Base-by-base conservation (phyloP, 2,888 invertebrate genomes). In the Plusia festucae region DNA sequence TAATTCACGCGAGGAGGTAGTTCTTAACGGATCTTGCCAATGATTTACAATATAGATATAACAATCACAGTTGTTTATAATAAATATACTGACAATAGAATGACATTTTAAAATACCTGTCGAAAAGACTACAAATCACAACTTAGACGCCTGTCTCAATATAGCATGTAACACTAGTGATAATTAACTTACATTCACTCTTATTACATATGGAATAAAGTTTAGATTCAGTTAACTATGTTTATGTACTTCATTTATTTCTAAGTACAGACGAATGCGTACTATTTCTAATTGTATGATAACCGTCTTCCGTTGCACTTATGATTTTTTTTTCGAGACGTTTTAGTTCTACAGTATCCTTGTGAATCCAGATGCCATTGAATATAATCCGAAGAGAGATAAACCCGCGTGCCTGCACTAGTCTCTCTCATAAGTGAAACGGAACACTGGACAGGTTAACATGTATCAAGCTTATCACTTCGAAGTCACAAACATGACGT, bases 51-150 rank as follows among this genome's bases (percentile, higher is more conserved):
- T 79, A 82, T 76, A 82, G 73, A 83, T 83, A 85, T 86, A 87
- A 90, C 86, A 90, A 92, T 92, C 91, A 92, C 92, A 92, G 91
- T 88, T 88, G 85, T 83, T 80, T 85, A 87, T 84, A 86, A 86
- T 85, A 85, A 82, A 84, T 78, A 79, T 75, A 75, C 88, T 85
- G 88, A 87, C 85, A 86, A 87, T 86, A 88, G 84, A 77, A 86
- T 88, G 89, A 90, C 86, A 85, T 86, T 86, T n/a, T 84, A 80
- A 90, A 91, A 91, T 85, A 89, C 85, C 82, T 90, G 85, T 92
- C 90, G 87, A 93, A 92, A 93, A 93, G 81, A 90, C 90, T 92
- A 91, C 90, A 85, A 90, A 89, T 93, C 92, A 93, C 93, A 93
- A 93, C 90, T 86, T 89, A 90, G 88, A 85, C 84, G 90, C 88